A percentile compares a stretch with the other conserved stretches of the same genome.
Evolutionary conservation across 1,140 invertebrate genomes (phyloP).

Genomic region (Littorina saxatilis): DNA sequence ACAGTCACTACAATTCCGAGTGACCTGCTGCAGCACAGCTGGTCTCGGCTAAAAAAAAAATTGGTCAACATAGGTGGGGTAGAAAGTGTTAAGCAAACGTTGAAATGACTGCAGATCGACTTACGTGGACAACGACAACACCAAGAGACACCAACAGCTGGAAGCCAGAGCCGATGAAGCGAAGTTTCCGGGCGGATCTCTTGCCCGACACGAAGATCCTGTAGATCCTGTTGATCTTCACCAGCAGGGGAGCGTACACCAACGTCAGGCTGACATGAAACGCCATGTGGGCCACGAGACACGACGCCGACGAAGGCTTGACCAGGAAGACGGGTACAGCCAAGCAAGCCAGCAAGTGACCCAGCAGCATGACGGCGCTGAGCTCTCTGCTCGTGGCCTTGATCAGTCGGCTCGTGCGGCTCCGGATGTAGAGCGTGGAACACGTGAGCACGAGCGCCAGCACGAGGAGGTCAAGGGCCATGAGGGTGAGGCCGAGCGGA

Average conservation of each 20-base stretch:
- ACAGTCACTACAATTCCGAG: no score
- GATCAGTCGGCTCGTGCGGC: slow-evolving; percentile 60
- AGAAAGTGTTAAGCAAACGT: no score
- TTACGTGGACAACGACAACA: slow-evolving; percentile 10
- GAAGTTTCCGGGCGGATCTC: slow-evolving; percentile 39
- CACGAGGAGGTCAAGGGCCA: slow-evolving; percentile 74
- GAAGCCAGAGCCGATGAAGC: slow-evolving; percentile 5
- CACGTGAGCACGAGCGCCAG: slow-evolving; percentile 22
- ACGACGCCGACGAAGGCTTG: slow-evolving; percentile 82
- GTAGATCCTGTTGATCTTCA: slow-evolving; percentile 91
- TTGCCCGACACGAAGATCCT: slow-evolving; percentile 92
- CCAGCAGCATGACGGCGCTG: slow-evolving; percentile 60
- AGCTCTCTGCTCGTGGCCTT: slow-evolving; percentile 65
- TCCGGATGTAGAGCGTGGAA: not conserved
- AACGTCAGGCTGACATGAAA: slow-evolving; percentile 83
- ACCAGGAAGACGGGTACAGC: slow-evolving; percentile 63
- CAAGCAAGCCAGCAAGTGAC: slow-evolving; percentile 55
- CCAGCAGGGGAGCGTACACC: slow-evolving; percentile 89
- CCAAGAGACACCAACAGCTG: slow-evolving; percentile 18
- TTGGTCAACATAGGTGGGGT: no score
- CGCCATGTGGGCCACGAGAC: slow-evolving; percentile 84
- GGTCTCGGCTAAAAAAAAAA: no score
- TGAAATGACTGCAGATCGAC: no score
- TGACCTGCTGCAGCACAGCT: no score
- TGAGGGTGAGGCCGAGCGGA: slow-evolving; percentile 75